Evolutionary conservation across 1,140 invertebrate genomes (phyloP).

Genomic region (Ctenoplectra terminalis): DNA sequence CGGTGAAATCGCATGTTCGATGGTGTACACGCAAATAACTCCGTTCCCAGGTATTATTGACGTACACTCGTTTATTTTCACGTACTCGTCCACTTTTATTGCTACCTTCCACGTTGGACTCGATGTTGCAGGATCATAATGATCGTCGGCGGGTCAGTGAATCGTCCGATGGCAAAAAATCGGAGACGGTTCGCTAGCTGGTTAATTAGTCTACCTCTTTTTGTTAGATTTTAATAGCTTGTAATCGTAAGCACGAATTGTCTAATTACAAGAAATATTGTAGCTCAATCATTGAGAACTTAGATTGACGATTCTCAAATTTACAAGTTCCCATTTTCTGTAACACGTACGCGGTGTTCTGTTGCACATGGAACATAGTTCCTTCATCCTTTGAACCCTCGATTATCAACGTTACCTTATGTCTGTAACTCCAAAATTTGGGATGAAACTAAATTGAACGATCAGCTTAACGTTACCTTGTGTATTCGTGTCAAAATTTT

Average conservation of each 20-base stretch:
- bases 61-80: not conserved
- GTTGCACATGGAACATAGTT: too few relatives aligned
- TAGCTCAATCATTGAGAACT: too few relatives aligned
- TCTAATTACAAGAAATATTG: too few relatives aligned
- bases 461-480: too few relatives aligned
- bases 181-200: not conserved
- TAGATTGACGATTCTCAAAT: too few relatives aligned
- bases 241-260: not conserved
- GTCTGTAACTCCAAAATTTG: too few relatives aligned
- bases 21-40: constrained; percentile 7
- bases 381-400: too few relatives aligned
- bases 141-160: constrained; percentile 5
- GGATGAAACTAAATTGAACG: too few relatives aligned
- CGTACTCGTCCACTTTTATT: not conserved
- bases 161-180: not conserved
- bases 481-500: too few relatives aligned
- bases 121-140: not conserved
- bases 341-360: too few relatives aligned
- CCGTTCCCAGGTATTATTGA: not conserved
- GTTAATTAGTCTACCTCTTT: not conserved
- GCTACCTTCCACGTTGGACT: not conserved
- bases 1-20: constrained; percentile 3
- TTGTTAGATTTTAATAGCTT: not conserved
- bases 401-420: too few relatives aligned
- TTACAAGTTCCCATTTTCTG: too few relatives aligned